These are phyloP conservation scores for Falco cherrug DNA, from an alignment of 2,797 vertebrate species.

Conservation along the genomic window DNA sequence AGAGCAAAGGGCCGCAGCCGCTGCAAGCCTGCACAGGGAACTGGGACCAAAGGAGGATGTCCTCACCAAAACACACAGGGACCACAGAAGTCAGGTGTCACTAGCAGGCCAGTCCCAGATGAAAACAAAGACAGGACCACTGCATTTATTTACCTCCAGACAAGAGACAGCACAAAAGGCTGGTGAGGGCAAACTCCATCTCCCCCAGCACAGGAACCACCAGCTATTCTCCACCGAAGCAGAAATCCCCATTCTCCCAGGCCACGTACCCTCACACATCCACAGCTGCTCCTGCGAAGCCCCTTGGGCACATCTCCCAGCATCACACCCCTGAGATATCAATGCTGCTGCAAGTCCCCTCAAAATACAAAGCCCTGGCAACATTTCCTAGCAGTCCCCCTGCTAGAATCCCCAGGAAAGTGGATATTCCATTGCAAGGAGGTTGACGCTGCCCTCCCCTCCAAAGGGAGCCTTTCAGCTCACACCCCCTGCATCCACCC, in stretches of 20 bases:
- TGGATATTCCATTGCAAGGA: background rate
- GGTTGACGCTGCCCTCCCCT: background rate
- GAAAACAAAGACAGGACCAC: background rate
- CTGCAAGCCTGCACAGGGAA: background rate
- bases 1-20: background rate
- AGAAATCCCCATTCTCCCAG: background rate
- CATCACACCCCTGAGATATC: background rate
- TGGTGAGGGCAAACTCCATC: background rate
- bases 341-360: rapidly evolving
- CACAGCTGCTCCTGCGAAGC: background rate
- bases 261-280: background rate
- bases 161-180: too few relatives aligned
- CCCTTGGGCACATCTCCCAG: background rate
- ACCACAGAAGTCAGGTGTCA: background rate
- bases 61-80: background rate
- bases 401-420: background rate
- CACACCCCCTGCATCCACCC: background rate
- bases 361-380: background rate
- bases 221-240: background rate
- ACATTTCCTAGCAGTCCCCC: background rate
- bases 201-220: background rate
- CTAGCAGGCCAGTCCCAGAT: background rate
- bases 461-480: background rate
- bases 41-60: background rate
- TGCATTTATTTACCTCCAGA: background rate